Conservation (phyloP, 2,797 vertebrate species). For the Sebastes itinus region DNA sequence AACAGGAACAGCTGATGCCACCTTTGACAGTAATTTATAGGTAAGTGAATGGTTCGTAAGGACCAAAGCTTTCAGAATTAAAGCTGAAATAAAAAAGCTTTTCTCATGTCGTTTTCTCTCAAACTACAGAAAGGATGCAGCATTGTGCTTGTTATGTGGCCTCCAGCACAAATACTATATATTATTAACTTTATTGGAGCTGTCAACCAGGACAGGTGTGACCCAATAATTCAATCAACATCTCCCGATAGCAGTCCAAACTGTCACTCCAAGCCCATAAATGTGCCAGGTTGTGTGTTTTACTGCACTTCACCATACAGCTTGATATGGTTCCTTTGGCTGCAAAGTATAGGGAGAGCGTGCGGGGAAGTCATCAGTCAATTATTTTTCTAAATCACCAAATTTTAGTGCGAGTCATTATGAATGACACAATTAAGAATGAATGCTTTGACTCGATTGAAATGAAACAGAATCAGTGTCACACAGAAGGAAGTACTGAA, state of each 20-base stretch:
- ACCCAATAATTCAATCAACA: not conserved
- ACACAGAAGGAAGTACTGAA: not conserved
- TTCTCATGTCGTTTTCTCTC: not conserved
- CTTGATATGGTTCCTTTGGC: not conserved
- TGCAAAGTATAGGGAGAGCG: not conserved
- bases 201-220: not conserved
- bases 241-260: not conserved
- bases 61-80: conserved; percentile 23
- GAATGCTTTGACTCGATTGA: not conserved
- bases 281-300: not conserved
- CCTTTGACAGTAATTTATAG: conserved; percentile 30
- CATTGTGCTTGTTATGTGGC: not conserved
- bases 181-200: not conserved
- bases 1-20: conserved; percentile 59
- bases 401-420: not conserved
- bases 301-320: not conserved
- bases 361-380: not conserved
- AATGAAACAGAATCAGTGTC: not conserved
- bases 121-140: not conserved
- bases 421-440: not conserved
- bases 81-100: conserved; percentile 17
- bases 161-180: not conserved
- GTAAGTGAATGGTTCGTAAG: conserved; percentile 17
- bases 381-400: not conserved
- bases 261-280: not conserved